Evolutionary conservation across 1,140 invertebrate genomes (phyloP), one percentile per base, ranked within the genome.

Genomic region (Papilio machaon): DNA sequence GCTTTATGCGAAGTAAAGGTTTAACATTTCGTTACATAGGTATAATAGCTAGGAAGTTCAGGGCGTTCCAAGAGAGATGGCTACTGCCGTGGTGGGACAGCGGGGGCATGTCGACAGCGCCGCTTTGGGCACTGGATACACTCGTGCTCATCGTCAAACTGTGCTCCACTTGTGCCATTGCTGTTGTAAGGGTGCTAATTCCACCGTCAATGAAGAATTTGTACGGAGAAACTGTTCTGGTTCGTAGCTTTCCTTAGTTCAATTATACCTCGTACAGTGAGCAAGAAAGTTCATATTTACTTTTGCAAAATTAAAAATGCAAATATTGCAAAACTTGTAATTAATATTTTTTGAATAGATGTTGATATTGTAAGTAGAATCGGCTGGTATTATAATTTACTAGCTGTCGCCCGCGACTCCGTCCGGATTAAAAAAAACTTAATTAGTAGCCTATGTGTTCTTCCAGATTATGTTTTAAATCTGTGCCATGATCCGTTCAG

Each of bases 21-120:
- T 86, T 91, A 83, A 85, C 94, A 60, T 83, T 89, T 54, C 87
- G 91, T 81, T 85, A 85, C 11, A 77, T 94, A 80, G 88, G 87
- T 52, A 49, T 46, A n/a, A 73, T 91, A 73, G 93, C 92, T 17
- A 87, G 91, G 38, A 93, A 88, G 67, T 94, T 92, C 75, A 88
- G 92, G 81, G 81, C 85, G 2, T 74, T 91, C 9, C 90, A 94
- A 80, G 92, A 94, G 84, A 85, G 87, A 82, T 94, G 91, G 90
- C 87, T 94, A 35, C 75, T 92, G 76, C 91, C 91, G 49, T 92
- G 91, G 92, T 94, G 91, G 91, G 89, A 89, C 2, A 88, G 88
- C 81, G 90, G 91, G 0, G 85, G 90, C 8, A 70, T 92, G 58
- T 82, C 88, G 1, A 67, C 88, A n/a, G 86, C 86, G 7, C 92